Evolutionary conservation across 1,140 invertebrate species (phyloP), one percentile per base, ranked within the genome.

Genomic region (Akabosia matsudoensis): DNA sequence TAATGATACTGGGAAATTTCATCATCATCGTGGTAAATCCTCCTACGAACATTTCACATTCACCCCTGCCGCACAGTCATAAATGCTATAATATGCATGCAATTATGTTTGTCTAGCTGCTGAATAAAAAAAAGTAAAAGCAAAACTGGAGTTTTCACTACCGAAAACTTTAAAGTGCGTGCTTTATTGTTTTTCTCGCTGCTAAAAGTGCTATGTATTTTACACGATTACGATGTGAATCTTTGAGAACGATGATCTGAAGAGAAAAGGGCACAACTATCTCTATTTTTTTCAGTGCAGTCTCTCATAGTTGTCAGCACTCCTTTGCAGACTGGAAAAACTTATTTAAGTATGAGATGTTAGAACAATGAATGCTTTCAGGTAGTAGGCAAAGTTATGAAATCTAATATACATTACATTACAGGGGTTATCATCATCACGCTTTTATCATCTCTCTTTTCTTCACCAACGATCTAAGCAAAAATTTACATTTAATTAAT

Each of bases 1-100:
- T 67, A 67, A 67, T 67, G 61, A 67, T 67, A 67, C 61, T 30
- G 31, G 61, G 61, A 67, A 67, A 67, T 67, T 67, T 67, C 61
- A 67, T 67, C 28, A 67, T 67, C 37, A 45, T 45, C 18, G 7
- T 45, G n/a, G n/a, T n/a, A n/a, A n/a, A n/a, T 18, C 37, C 37
- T 45, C 37, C 37, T 45, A 45, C 37, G 7, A 45, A 7, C 37
- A 45, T 45, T 45, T 18, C 18, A 7, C 37, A 45, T 45, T 18
- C 37, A 45, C 37, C n/a, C n/a, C n/a, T n/a, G n/a, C n/a, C n/a
- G n/a, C 14, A 61, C 54, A 61, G n/a, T 22, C n/a, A 61, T 14
- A 13, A 31, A 4, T 7, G 22, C 28, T 13, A 7, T 7, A 7
- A 61, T 45, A 67, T 31, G 28, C 61, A 30, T 67, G n/a, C 28